Percentiles rank a stretch among this genome's conserved stretches.
These are phyloP conservation scores for Sanderia malayensis DNA, from an alignment of 30 jellyfish, hydroid and myxozoan species.

Conservation along the genomic window DNA sequence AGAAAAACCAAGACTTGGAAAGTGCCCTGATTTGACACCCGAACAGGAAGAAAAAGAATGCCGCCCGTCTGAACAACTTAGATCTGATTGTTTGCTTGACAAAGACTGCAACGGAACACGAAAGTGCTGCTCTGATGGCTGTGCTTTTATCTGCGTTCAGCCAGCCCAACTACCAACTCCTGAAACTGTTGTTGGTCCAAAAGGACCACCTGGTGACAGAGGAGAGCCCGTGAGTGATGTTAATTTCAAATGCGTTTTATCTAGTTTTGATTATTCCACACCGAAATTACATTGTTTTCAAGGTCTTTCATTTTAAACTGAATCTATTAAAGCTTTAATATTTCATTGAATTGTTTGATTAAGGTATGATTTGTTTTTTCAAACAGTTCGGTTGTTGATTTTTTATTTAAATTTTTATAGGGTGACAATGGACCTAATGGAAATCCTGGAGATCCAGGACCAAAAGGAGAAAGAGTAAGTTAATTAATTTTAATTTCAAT, in stretches of 20 bases:
- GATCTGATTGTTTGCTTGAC: constrained; percentile 21
- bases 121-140: constrained; percentile 24
- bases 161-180: constrained; percentile 26
- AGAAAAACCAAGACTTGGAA: constrained; percentile 32
- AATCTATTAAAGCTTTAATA: too few relatives aligned
- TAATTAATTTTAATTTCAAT: too few relatives aligned
- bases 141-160: background rate
- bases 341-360: too few relatives aligned
- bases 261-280: too few relatives aligned
- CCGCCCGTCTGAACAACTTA: background rate
- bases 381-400: background rate
- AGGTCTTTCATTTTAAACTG: too few relatives aligned
- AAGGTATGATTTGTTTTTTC: background rate
- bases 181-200: constrained; percentile 14
- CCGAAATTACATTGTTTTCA: too few relatives aligned
- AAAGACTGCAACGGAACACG: constrained; percentile 29
- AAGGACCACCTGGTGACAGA: constrained; percentile 50
- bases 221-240: constrained; percentile 65
- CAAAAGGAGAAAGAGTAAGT: background rate
- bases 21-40: constrained; percentile 16
- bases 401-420: background rate
- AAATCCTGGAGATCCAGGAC: constrained; percentile 1
- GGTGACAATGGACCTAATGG: background rate
- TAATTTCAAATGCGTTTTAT: too few relatives aligned
- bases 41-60: constrained; percentile 41